A percentile compares a stretch with the other conserved stretches of the same genome.
Conservation (phyloP, 2,888 invertebrate species). For the Sipha maydis region DNA sequence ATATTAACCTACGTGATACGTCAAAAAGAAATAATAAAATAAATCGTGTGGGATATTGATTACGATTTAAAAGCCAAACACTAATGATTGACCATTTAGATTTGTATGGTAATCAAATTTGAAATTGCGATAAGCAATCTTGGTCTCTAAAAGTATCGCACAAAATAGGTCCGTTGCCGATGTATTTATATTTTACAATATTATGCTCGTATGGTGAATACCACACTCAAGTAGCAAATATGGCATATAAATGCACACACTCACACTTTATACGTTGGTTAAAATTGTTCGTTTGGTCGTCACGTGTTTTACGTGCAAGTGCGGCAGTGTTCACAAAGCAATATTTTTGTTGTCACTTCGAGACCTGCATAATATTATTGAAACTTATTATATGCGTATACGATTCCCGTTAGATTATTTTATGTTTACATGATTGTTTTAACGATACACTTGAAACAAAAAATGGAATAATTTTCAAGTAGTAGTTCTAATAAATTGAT, state of each 20-base stretch:
- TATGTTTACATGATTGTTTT: neutral
- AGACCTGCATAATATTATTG: neutral
- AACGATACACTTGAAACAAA: neutral
- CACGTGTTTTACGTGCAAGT: neutral
- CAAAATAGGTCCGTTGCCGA: neutral
- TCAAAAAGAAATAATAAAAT: neutral
- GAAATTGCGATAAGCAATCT: neutral
- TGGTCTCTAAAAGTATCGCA: neutral
- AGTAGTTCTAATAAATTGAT: neutral
- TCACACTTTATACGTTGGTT: neutral
- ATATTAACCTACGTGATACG: constrained; percentile 17
- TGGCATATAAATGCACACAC: neutral
- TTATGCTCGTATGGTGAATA: neutral
- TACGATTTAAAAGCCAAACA: neutral
- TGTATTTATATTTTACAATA: neutral
- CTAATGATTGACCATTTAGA: neutral
- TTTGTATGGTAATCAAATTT: neutral
- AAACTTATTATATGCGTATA: neutral
- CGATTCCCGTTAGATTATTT: neutral
- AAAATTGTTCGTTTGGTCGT: neutral
- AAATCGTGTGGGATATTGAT: constrained; percentile 30
- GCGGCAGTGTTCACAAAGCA: neutral
- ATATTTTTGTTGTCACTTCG: neutral
- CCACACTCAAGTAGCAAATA: neutral
- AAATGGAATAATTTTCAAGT: neutral